Base-by-base conservation (phyloP, 1,140 invertebrate genomes). In the Apolygus lucorum region DNA sequence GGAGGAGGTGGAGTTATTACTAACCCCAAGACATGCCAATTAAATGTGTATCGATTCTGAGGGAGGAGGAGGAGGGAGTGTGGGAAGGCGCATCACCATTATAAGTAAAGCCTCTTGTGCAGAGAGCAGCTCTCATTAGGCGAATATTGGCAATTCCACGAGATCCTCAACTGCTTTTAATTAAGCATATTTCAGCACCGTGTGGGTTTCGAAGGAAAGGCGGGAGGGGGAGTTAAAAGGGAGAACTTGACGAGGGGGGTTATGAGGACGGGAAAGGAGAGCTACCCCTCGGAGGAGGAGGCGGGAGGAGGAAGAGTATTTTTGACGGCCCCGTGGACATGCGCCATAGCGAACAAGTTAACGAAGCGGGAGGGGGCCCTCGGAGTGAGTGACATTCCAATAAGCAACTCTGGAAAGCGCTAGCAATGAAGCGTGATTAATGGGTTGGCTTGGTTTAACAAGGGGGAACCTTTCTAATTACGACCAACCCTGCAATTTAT, bases 401-500 rank as follows among this genome's bases (percentile, higher is more conserved):
- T 70, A 70, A 70, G 68, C 68, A 70, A 68, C 66, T 70, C 68
- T 64, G 68, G 68, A 70, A 70, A 70, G 68, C 68, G 68, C 29
- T 52, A 68, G 70, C 70, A 71, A 71, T 68, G 70, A 71, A 64
- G 26, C 70, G 67, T 68, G 70, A 71, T 68, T 71, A 71, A 71
- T 71, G 70, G 70, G 70, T 52, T 68, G 67, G 66, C 54, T 71
- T 66, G 59, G 66, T 71, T 59, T 71, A 68, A 71, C 70, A 68
- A 71, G 67, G 64, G 54, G 67, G 70, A 68, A 68, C 66, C 70
- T 68, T 68, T 71, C 70, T 71, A 71, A 71, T 71, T 71, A 71
- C 59, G 27, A 66, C 70, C 70, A 59, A 29, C 68, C 68, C 68
- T 70, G 68, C 68, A 70, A 70, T 70, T 70, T 70, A 70, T 70